Percentiles rank a stretch among this genome's conserved stretches.
Evolutionary conservation across 2,888 invertebrate species (phyloP).

Genomic region (Coelopa pilipes): DNA sequence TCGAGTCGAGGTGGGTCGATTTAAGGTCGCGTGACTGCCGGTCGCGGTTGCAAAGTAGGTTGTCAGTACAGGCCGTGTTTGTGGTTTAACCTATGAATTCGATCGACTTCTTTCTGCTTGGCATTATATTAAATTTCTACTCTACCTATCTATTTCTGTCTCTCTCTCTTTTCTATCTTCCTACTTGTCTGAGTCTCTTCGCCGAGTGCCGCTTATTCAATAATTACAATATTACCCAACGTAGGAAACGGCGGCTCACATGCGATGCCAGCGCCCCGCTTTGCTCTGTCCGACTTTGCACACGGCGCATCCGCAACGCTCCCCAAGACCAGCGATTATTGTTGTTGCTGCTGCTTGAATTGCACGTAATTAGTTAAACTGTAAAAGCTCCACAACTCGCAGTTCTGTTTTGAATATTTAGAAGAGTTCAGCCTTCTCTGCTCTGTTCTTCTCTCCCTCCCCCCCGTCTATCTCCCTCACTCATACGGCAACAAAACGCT

Average conservation of each 20-base stretch:
- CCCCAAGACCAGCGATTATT: background rate
- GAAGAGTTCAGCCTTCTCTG: background rate
- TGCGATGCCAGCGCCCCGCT: background rate
- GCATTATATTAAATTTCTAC: constrained; percentile 8
- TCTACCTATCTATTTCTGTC: background rate
- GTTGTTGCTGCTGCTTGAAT: constrained; percentile 11
- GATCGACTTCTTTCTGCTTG: constrained; percentile 8
- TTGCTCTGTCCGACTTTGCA: background rate
- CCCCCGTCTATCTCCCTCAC: background rate
- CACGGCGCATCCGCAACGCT: background rate
- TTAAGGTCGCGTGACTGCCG: constrained; percentile 11
- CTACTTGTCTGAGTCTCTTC: background rate
- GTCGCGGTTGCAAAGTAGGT: constrained; percentile 16
- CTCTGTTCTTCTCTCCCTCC: constrained; percentile 1
- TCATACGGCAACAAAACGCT: background rate
- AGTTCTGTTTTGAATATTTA: constrained; percentile 17
- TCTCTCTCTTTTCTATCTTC: background rate
- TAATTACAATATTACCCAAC: background rate
- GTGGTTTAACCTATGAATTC: constrained; percentile 33
- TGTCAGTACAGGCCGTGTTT: constrained; percentile 24
- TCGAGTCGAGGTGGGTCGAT: background rate
- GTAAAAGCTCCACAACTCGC: constrained; percentile 18
- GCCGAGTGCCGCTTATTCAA: constrained; percentile 9
- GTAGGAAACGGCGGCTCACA: constrained; percentile 3
- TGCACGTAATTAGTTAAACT: constrained; percentile 30